phyloP scores from a whole-genome alignment of 2,113 vertebrate species.

The Serinus canaria region DNA sequence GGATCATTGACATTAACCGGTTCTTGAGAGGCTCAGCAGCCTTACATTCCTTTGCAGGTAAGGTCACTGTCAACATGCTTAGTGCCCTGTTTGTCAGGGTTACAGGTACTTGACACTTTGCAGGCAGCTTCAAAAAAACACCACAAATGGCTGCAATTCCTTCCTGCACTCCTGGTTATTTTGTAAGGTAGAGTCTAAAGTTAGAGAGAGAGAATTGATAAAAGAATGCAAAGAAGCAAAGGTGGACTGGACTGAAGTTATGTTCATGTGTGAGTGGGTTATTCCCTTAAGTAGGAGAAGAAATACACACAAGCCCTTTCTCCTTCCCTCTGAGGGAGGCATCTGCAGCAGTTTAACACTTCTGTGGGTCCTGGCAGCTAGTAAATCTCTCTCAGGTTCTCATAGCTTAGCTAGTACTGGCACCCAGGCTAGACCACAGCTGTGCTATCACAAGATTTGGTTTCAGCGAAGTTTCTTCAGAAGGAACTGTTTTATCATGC shows the following conservation, averaged over 20 bases:
- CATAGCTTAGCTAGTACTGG: constrained; percentile 8
- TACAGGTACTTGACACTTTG: not conserved
- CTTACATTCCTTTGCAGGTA: constrained; percentile 35
- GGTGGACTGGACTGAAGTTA: not conserved
- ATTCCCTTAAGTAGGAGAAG: not conserved
- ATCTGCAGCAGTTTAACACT: constrained; percentile 18
- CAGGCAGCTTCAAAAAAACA: not conserved
- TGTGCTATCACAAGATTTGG: constrained; percentile 34
- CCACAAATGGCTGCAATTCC: not conserved
- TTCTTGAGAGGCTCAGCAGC: constrained; percentile 5
- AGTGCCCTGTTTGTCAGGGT: not conserved
- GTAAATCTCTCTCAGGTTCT: constrained; percentile 44
- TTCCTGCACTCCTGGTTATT: not conserved
- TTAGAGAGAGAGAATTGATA: not conserved
- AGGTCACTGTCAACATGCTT: constrained; percentile 27
- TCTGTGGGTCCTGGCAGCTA: not conserved
- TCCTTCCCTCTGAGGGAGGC: not conserved
- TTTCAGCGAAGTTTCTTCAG: constrained; percentile 34
- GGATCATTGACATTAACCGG: constrained; percentile 20
- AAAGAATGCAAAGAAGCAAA: not conserved
- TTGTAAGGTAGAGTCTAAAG: not conserved
- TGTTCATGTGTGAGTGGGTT: not conserved
- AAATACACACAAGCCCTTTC: not conserved
- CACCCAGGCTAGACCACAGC: constrained; percentile 26
- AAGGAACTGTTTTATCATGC: constrained; percentile 30